These are phyloP conservation scores for Cinara cedri DNA, from an alignment of 2,888 invertebrate genomes.

Conservation along the genomic window DNA sequence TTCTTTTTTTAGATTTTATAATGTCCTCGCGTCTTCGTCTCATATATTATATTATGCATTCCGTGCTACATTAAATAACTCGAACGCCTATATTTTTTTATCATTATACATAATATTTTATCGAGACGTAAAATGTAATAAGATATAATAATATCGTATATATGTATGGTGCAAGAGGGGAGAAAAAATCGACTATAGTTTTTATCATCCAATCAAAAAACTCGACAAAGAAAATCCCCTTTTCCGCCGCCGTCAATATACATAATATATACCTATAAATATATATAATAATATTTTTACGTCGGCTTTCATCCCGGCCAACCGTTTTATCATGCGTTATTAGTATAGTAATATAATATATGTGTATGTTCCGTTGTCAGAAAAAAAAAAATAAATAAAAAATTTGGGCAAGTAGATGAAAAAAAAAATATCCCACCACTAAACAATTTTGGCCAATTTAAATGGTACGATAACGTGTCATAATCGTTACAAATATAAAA, in stretches of 20 bases:
- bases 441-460: no score
- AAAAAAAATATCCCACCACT: no score
- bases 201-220: slow-evolving; percentile 25
- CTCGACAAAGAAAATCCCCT: slow-evolving; percentile 26
- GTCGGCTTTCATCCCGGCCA: neutral
- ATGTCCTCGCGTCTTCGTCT: neutral
- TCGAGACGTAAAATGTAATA: neutral
- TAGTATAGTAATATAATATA: neutral
- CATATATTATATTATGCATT: no score
- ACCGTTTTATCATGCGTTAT: neutral
- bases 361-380: neutral
- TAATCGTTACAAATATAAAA: no score
- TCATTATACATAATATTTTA: neutral
- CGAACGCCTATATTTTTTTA: neutral
- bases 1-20: neutral
- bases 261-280: no score
- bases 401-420: neutral
- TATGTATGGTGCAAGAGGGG: neutral
- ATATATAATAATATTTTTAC: slow-evolving; percentile 22
- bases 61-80: neutral
- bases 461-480: no score
- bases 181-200: neutral
- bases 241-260: slow-evolving; percentile 18
- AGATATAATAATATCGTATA: neutral
- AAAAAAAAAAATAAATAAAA: slow-evolving; percentile 24